These are phyloP conservation scores for Diachasma alloeum DNA, from an alignment of 1,140 invertebrate species.

Conservation along the genomic window DNA sequence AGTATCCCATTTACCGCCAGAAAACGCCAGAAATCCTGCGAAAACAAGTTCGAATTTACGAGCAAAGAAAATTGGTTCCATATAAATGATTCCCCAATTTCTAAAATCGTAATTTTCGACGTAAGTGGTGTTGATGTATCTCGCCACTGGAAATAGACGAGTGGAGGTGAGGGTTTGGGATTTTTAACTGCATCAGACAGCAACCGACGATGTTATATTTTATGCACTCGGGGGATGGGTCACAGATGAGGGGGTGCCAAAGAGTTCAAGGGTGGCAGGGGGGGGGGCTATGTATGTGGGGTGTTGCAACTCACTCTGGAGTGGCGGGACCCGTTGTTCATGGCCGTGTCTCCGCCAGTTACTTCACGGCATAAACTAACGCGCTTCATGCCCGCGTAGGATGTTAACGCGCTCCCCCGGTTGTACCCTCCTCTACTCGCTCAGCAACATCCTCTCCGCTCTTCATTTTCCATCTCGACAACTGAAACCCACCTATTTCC, in stretches of 20 bases:
- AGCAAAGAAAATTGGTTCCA: background rate
- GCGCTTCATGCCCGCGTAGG: conserved; percentile 23
- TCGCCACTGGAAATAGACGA: background rate
- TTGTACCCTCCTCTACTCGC: background rate
- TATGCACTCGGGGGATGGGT: conserved; percentile 30
- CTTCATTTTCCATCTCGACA: background rate
- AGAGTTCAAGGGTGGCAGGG: background rate
- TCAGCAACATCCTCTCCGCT: background rate
- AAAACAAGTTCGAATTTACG: background rate
- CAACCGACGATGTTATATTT: conserved; percentile 33
- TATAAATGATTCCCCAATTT: background rate
- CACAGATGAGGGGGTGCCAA: too few relatives aligned
- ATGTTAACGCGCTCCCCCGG: conserved; percentile 20
- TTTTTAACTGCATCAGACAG: conserved; percentile 38
- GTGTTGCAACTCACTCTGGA: conserved; percentile 27
- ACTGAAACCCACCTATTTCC: background rate
- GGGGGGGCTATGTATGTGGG: background rate
- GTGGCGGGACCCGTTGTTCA: conserved; percentile 23
- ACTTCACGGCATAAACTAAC: conserved; percentile 35
- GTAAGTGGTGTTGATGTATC: background rate
- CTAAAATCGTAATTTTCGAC: background rate
- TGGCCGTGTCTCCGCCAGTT: conserved; percentile 34
- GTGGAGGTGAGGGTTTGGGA: conserved; percentile 11
- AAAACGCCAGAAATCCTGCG: too few relatives aligned
- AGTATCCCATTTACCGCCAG: too few relatives aligned